Percentiles rank a stretch among this genome's conserved stretches.
phyloP scores from a whole-genome alignment of 2,888 invertebrate genomes.

The Heteropelma amictum region DNA sequence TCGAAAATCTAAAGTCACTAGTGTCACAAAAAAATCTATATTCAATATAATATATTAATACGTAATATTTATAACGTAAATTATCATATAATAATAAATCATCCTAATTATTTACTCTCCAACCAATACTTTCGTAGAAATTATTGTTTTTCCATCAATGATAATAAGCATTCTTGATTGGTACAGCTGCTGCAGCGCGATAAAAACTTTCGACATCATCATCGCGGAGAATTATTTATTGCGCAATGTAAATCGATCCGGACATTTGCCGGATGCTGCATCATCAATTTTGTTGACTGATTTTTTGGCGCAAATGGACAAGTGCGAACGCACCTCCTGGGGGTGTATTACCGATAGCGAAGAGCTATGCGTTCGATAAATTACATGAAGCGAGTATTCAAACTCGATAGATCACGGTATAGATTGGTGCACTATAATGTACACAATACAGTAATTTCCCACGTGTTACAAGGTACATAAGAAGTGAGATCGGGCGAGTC shows the following conservation, averaged over 20 bases:
- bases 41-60: too few species aligned
- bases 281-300: slow-evolving; percentile 15
- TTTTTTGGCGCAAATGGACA: slow-evolving; percentile 46
- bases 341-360: slow-evolving; percentile 20
- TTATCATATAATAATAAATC: too few species aligned
- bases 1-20: too few species aligned
- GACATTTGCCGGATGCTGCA: neutral
- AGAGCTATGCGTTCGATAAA: slow-evolving; percentile 14
- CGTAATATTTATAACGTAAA: too few species aligned
- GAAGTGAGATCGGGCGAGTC: slow-evolving; percentile 2
- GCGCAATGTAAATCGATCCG: neutral
- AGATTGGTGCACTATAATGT: neutral
- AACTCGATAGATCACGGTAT: slow-evolving; percentile 19
- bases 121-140: too few species aligned
- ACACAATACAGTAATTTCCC: slow-evolving; percentile 28
- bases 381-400: slow-evolving; percentile 14
- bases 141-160: too few species aligned
- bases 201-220: too few species aligned
- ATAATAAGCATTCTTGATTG: too few species aligned
- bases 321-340: slow-evolving; percentile 38
- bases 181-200: too few species aligned
- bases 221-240: too few species aligned
- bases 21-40: too few species aligned
- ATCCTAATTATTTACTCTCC: too few species aligned
- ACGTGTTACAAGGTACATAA: slow-evolving; percentile 34